Conservation (phyloP, 2,888 invertebrate genomes). For the Podabrus alpinus region DNA sequence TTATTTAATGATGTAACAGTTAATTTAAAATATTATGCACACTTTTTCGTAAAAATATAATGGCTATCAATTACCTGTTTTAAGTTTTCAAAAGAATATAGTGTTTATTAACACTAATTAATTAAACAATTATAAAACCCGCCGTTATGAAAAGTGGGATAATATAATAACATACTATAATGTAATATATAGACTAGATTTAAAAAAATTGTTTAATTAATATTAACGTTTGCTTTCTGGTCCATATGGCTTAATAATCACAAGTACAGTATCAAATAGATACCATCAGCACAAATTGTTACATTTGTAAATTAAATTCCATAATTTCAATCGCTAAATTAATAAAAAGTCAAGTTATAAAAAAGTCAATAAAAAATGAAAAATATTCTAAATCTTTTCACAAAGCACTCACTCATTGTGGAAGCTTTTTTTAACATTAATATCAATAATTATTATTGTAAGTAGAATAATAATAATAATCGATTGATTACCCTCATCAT, state of each 20-base stretch:
- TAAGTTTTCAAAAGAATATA: not conserved
- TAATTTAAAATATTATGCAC: not conserved
- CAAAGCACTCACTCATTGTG: no score
- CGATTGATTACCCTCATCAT: no score
- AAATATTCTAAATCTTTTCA: no score
- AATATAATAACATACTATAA: no score
- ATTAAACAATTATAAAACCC: not conserved
- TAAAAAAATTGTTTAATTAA: not conserved
- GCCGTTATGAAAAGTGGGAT: not conserved
- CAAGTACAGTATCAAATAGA: not conserved
- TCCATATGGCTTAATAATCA: not conserved
- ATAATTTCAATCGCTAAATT: not conserved
- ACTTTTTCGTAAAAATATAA: not conserved
- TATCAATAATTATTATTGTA: no score
- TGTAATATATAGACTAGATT: no score
- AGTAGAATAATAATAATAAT: no score
- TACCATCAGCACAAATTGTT: not conserved
- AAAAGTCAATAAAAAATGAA: no score
- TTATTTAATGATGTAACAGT: not conserved
- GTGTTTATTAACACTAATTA: not conserved
- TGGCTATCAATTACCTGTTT: not conserved
- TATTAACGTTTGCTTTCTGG: not conserved
- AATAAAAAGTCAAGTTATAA: not conserved
- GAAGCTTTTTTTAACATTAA: no score
- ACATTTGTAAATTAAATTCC: not conserved